Evolutionary conservation across 2,797 vertebrate species (phyloP).

Genomic region (Smutsia temminckii): DNA sequence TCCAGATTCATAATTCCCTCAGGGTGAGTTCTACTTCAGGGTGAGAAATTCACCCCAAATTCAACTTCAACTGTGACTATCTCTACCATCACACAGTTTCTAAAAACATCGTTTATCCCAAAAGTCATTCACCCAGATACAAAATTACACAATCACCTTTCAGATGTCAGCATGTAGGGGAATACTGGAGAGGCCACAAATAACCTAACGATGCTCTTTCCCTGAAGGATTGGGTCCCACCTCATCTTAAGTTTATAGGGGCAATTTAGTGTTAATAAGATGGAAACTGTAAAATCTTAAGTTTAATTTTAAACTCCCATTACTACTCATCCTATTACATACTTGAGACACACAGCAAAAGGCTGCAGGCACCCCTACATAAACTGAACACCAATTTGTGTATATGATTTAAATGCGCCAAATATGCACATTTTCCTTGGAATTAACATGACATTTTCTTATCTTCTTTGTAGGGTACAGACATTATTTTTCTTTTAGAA

Average conservation of each 20-base stretch:
- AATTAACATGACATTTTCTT: constrained; percentile 49
- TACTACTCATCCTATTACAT: not conserved
- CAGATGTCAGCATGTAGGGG: not conserved
- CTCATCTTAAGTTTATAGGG: not conserved
- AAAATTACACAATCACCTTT: not conserved
- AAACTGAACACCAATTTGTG: constrained; percentile 35
- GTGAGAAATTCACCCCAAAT: not conserved
- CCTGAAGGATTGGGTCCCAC: not conserved
- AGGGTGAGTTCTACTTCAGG: not conserved
- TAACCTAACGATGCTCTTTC: not conserved
- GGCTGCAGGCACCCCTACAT: not conserved
- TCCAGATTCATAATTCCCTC: not conserved
- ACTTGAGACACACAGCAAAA: not conserved
- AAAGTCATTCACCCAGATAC: not conserved
- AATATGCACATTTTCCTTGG: constrained; percentile 56
- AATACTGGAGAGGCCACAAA: not conserved
- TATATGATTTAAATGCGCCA: constrained; percentile 53
- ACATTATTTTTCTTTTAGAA: constrained; percentile 17
- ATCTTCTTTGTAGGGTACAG: not conserved
- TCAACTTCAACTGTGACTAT: not conserved
- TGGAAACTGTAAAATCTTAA: not conserved
- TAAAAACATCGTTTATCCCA: not conserved
- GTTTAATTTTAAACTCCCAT: not conserved
- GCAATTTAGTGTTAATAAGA: not conserved
- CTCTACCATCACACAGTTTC: not conserved